phyloP scores from a whole-genome alignment of 2,797 vertebrate genomes.

The Chelidonichthys spinosus region DNA sequence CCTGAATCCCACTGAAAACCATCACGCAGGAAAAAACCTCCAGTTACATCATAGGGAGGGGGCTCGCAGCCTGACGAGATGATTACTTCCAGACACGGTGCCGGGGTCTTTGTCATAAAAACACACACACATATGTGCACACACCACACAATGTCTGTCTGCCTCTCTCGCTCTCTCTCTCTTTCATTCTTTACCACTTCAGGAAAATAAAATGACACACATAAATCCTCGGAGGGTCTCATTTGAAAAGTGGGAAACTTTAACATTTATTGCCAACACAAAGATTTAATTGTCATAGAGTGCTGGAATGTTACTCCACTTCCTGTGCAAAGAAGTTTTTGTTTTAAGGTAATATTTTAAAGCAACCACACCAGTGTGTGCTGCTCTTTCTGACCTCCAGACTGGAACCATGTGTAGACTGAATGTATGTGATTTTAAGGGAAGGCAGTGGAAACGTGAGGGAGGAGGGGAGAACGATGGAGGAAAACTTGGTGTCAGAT shows the following conservation, averaged over 20 bases:
- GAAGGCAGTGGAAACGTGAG: conserved; percentile 39
- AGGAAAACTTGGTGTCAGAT: conserved; percentile 60
- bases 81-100: conserved; percentile 87
- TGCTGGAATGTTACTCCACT: conserved; percentile 45
- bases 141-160: conserved; percentile 10
- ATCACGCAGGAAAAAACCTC: conserved; percentile 66
- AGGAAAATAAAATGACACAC: conserved; percentile 49
- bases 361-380: conserved; percentile 6
- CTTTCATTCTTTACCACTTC: conserved; percentile 28
- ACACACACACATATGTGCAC: conserved; percentile 32
- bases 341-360: conserved; percentile 19
- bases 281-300: conserved; percentile 41
- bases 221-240: conserved; percentile 39
- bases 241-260: conserved; percentile 33
- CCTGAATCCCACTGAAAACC: conserved; percentile 53
- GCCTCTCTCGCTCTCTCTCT: conserved; percentile 1
- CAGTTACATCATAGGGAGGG: conserved; percentile 85
- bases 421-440: conserved; percentile 22
- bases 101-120: conserved; percentile 76
- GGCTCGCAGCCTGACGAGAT: conserved; percentile 72
- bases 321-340: conserved; percentile 32
- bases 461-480: conserved; percentile 15
- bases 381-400: conserved; percentile 36
- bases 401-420: conserved; percentile 53
- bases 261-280: conserved; percentile 33